Conservation (phyloP, 1,140 invertebrate species). For the Diploscapter pachys region DNA sequence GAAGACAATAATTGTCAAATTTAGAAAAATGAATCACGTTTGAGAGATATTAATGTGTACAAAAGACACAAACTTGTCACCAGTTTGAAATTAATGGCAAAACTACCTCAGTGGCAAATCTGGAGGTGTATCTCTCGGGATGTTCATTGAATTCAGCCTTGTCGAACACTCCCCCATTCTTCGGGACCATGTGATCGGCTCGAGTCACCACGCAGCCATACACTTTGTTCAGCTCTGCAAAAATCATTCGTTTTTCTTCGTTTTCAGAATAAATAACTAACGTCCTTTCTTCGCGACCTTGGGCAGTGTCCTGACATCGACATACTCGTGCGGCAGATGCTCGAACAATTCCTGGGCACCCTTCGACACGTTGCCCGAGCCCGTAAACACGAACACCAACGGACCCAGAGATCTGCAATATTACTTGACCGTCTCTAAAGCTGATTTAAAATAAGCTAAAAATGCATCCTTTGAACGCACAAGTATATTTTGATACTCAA, state of each 20-base stretch:
- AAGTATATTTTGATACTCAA: no score
- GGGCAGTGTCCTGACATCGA: slow-evolving; percentile 84
- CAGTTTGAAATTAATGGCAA: background rate
- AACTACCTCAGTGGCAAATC: slow-evolving; percentile 82
- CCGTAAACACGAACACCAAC: slow-evolving; percentile 94
- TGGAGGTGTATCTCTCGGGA: slow-evolving; percentile 89
- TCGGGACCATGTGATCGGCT: slow-evolving; percentile 84
- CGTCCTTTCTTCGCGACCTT: slow-evolving; percentile 95
- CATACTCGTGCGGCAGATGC: slow-evolving; percentile 94
- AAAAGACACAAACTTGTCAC: no score
- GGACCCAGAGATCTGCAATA: slow-evolving; percentile 77
- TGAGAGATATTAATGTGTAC: no score
- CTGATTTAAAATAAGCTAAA: no score
- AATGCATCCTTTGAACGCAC: no score
- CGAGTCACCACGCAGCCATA: slow-evolving; percentile 88
- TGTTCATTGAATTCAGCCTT: slow-evolving; percentile 79
- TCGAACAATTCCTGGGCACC: slow-evolving; percentile 96
- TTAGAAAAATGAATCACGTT: background rate
- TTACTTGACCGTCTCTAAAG: no score
- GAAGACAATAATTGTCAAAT: slow-evolving; percentile 27
- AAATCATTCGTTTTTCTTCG: background rate
- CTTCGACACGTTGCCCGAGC: slow-evolving; percentile 74
- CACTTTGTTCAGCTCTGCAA: slow-evolving; percentile 80
- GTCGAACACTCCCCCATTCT: slow-evolving; percentile 69
- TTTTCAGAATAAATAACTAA: slow-evolving; percentile 62